Percentiles rank a stretch among this genome's conserved stretches.
Conservation (phyloP, 2,113 vertebrate species). For the Toxotes jaculatrix region DNA sequence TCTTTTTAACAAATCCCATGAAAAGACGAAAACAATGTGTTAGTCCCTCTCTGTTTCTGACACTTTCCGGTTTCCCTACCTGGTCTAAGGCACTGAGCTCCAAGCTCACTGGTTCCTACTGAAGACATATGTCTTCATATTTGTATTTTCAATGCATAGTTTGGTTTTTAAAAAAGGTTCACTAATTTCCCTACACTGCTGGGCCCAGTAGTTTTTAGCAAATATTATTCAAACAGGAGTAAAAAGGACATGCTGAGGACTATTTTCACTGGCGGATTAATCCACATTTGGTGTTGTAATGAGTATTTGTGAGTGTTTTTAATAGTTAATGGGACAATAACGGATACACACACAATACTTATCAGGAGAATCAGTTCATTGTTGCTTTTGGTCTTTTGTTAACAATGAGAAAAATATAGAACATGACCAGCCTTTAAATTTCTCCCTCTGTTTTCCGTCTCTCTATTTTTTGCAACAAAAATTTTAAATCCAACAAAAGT, state of each 20-base stretch:
- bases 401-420: background rate
- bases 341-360: too few relatives aligned
- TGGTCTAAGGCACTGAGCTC: background rate
- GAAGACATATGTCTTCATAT: background rate
- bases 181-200: background rate
- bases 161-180: background rate
- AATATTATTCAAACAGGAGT: background rate
- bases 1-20: background rate
- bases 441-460: background rate
- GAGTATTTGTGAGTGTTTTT: background rate
- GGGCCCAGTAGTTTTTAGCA: background rate
- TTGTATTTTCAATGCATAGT: background rate
- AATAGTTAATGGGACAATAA: background rate
- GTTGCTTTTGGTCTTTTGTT: background rate
- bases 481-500: conserved; percentile 21
- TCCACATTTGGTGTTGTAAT: background rate
- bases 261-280: conserved; percentile 8
- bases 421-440: background rate
- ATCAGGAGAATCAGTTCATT: too few relatives aligned
- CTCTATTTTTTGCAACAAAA: background rate
- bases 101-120: background rate
- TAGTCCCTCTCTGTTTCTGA: background rate
- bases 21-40: background rate
- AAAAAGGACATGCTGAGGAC: background rate
- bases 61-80: background rate